Conservation (phyloP, 2,113 vertebrate species). For the Chaetops frenatus region DNA sequence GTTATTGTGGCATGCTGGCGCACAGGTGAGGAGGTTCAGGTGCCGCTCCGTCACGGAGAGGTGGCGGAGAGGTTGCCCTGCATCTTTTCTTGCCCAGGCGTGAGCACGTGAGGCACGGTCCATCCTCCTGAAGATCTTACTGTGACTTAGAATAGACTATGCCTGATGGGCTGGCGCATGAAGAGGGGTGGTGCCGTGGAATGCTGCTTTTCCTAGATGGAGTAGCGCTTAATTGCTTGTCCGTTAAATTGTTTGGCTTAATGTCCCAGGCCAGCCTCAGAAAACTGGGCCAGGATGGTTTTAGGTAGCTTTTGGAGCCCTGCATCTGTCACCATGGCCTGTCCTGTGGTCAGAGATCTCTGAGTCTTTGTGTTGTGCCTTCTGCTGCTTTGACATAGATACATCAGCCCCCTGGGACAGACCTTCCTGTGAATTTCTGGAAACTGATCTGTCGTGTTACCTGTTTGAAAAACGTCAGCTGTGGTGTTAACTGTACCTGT, state of each 20-base stretch:
- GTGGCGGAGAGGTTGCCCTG: too few species aligned
- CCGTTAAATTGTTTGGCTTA: background rate
- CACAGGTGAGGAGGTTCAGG: accelerated
- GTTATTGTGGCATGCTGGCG: accelerated
- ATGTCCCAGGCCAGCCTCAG: background rate
- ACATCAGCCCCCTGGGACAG: background rate
- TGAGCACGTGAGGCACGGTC: accelerated
- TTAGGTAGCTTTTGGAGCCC: background rate
- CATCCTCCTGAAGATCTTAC: background rate
- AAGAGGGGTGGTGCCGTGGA: accelerated
- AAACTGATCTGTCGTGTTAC: background rate
- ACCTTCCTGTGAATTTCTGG: background rate
- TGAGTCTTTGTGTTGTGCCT: background rate
- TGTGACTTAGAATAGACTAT: background rate
- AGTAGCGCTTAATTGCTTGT: background rate
- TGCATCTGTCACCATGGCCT: background rate
- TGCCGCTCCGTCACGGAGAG: background rate
- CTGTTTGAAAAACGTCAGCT: background rate
- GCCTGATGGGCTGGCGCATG: background rate
- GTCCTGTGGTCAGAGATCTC: background rate
- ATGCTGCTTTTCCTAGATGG: background rate
- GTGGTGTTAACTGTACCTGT: background rate
- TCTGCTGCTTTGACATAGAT: background rate
- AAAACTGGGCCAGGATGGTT: background rate
- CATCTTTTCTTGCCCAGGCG: accelerated